Percentiles rank a stretch among this genome's conserved stretches.
phyloP scores from a whole-genome alignment of 2,888 invertebrate genomes.

The Heliothis peltigera region DNA sequence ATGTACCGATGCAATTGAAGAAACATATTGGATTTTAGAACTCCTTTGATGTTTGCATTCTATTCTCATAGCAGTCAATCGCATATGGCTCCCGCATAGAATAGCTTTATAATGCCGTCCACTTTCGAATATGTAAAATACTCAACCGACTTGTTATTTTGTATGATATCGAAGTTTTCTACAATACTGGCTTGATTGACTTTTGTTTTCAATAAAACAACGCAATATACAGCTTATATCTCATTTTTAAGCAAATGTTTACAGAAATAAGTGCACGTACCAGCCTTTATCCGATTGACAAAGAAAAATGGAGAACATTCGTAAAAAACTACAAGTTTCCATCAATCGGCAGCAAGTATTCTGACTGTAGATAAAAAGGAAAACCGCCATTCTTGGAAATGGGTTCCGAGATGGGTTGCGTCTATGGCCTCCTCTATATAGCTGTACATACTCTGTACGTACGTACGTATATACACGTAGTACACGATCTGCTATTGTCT shows the following conservation, averaged over 20 bases:
- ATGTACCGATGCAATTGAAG: slow-evolving; percentile 39
- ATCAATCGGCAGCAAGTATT: slow-evolving; percentile 63
- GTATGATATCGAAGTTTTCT: slow-evolving; percentile 4
- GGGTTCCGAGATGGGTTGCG: slow-evolving; percentile 59
- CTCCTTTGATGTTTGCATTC: slow-evolving; percentile 54
- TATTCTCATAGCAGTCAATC: slow-evolving; percentile 55
- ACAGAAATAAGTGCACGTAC: neutral
- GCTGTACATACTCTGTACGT: no score
- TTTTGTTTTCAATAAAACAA: neutral
- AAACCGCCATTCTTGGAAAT: slow-evolving; percentile 65
- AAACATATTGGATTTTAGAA: slow-evolving; percentile 57
- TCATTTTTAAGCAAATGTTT: no score
- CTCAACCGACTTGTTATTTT: slow-evolving; percentile 12
- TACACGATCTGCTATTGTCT: slow-evolving; percentile 41
- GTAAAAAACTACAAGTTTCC: slow-evolving; percentile 61
- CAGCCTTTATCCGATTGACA: slow-evolving; percentile 28
- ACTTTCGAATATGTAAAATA: slow-evolving; percentile 20
- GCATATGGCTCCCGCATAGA: slow-evolving; percentile 43
- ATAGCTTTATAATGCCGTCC: slow-evolving; percentile 45
- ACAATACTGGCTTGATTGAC: neutral
- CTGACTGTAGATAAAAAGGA: slow-evolving; percentile 62
- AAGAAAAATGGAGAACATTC: slow-evolving; percentile 48
- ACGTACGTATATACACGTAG: slow-evolving; percentile 27
- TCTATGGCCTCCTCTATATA: slow-evolving; percentile 42
- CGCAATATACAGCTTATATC: neutral